Evolutionary conservation across 2,888 invertebrate genomes (phyloP).

Genomic region (Aphidius colemani): DNA sequence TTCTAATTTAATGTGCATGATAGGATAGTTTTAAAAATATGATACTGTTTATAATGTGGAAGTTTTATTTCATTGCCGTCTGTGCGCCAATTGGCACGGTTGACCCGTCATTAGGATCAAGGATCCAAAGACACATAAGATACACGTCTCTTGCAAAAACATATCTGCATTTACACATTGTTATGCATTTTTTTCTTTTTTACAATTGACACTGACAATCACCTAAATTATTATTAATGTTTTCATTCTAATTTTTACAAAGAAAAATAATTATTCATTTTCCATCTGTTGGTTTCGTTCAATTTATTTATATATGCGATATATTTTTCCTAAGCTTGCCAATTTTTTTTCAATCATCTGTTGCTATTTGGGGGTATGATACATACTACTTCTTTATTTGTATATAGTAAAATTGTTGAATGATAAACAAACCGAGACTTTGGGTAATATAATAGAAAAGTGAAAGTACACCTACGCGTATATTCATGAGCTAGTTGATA

Average conservation of each 20-base stretch:
- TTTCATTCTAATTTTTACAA: neutral
- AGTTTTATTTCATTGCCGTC: slow-evolving; percentile 1
- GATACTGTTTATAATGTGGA: neutral
- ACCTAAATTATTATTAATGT: neutral
- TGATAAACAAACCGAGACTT: neutral
- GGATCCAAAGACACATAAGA: slow-evolving; percentile 42
- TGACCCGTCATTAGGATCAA: slow-evolving; percentile 59
- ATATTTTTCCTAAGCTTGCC: too few relatives aligned
- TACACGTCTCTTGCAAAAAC: neutral
- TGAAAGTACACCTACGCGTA: slow-evolving; percentile 16
- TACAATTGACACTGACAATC: neutral
- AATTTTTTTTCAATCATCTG: too few relatives aligned
- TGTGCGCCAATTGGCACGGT: slow-evolving; percentile 53
- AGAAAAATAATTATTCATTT: too few relatives aligned
- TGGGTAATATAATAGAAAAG: slow-evolving; percentile 10
- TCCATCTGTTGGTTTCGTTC: too few relatives aligned
- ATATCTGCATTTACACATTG: neutral
- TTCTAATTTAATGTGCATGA: slow-evolving; percentile 1
- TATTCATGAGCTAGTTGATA: neutral
- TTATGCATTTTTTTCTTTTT: neutral
- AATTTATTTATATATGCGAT: too few relatives aligned
- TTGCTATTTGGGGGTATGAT: too few relatives aligned
- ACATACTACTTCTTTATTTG: too few relatives aligned
- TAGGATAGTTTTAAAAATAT: neutral
- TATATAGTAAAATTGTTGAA: slow-evolving; percentile 3